Percentiles rank a stretch among this genome's conserved stretches.
phyloP scores from a whole-genome alignment of 2,888 invertebrate species.

The Chloroclystis v-ata region DNA sequence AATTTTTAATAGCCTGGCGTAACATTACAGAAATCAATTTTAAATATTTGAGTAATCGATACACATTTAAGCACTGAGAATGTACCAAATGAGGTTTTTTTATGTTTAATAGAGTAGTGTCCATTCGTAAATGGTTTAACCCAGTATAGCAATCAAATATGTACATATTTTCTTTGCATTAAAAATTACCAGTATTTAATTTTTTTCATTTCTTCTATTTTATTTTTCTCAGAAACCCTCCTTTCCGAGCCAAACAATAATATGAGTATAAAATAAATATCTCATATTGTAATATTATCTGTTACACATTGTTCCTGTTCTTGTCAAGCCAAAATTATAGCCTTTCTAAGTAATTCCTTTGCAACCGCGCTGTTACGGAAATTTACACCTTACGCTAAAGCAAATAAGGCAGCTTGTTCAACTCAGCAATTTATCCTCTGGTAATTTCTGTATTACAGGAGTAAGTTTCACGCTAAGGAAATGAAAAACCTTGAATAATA shows the following conservation, averaged over 20 bases:
- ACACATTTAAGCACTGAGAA: too few relatives aligned
- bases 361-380: not conserved
- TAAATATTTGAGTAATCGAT: too few relatives aligned
- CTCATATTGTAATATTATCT: slow-evolving; percentile 21
- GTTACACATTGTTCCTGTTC: slow-evolving; percentile 17
- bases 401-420: not conserved
- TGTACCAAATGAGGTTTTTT: too few relatives aligned
- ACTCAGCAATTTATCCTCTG: not conserved
- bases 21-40: too few relatives aligned
- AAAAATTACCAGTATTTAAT: too few relatives aligned
- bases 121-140: too few relatives aligned
- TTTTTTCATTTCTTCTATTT: too few relatives aligned
- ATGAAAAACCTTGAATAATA: not conserved
- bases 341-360: not conserved
- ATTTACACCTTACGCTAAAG: not conserved
- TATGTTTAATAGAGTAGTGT: too few relatives aligned
- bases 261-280: slow-evolving; percentile 15
- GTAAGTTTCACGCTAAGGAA: not conserved
- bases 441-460: not conserved
- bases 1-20: too few relatives aligned
- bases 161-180: too few relatives aligned
- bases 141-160: too few relatives aligned
- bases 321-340: slow-evolving; percentile 26
- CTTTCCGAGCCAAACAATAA: not conserved
- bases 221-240: too few relatives aligned